Evolutionary conservation across 2,113 vertebrate species (phyloP).

Genomic region (Noctilio leporinus): DNA sequence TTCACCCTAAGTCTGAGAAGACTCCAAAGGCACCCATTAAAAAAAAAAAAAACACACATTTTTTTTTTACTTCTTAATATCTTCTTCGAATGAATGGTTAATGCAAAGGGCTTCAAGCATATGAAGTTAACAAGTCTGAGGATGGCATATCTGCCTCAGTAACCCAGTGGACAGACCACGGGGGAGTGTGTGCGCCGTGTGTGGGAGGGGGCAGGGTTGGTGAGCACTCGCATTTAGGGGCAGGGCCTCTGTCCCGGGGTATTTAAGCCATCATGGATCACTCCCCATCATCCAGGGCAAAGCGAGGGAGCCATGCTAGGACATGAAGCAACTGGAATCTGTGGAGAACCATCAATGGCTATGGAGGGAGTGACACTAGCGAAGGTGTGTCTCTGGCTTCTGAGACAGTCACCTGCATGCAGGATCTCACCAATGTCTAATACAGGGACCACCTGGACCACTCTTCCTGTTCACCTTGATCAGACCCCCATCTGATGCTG

Average conservation of each 20-base stretch:
- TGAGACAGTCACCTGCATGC: not conserved
- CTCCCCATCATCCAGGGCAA: not conserved
- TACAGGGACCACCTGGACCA: not conserved
- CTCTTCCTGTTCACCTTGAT: not conserved
- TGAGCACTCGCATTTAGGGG: not conserved
- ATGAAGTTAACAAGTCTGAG: not conserved
- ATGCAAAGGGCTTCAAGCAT: not conserved
- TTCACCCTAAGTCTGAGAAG: not conserved
- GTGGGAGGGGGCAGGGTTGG: fast-evolving
- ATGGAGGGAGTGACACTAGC: not conserved
- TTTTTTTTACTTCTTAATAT: not conserved
- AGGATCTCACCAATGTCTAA: not conserved
- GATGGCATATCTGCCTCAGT: not conserved
- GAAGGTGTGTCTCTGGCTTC: not conserved
- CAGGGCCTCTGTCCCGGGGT: not conserved
- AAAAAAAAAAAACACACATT: not conserved
- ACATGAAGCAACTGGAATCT: not conserved
- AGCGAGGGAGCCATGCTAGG: not conserved
- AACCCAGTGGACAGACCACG: not conserved
- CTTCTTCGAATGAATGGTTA: not conserved
- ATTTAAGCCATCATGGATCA: not conserved
- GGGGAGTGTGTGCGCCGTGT: not conserved
- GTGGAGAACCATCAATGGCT: not conserved
- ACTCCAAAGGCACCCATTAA: not conserved
- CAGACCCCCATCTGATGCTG: not conserved